Evolutionary conservation across 2,797 vertebrate genomes (phyloP).

Genomic region (Scolopax rusticola): DNA sequence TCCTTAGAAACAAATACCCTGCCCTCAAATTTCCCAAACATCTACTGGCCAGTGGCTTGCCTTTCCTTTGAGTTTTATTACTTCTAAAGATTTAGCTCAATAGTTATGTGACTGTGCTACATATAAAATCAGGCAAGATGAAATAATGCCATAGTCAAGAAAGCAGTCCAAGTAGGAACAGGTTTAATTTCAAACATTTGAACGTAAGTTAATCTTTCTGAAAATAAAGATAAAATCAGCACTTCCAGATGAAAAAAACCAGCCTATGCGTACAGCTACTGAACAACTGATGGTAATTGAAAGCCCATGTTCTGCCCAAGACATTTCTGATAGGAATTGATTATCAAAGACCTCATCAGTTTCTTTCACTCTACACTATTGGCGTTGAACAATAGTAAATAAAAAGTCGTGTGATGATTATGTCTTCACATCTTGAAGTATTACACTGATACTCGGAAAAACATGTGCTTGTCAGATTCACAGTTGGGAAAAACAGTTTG

Average conservation of each 20-base stretch:
- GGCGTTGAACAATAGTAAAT: conserved; percentile 62
- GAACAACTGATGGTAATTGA: conserved; percentile 69
- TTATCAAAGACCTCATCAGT: conserved; percentile 69
- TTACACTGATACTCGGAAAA: conserved; percentile 15
- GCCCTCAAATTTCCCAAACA: not conserved
- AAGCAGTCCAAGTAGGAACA: not conserved
- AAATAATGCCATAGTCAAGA: conserved; percentile 5
- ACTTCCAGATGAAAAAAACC: conserved; percentile 37
- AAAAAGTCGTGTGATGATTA: conserved; percentile 51
- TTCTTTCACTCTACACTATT: conserved; percentile 56
- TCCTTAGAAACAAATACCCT: not conserved
- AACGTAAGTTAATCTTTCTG: conserved; percentile 5
- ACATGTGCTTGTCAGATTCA: conserved; percentile 27
- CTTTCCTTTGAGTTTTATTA: not conserved
- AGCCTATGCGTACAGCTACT: not conserved
- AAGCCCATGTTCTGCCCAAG: conserved; percentile 48
- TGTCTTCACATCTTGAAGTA: conserved; percentile 26
- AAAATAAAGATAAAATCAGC: conserved; percentile 69
- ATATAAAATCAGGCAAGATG: not conserved
- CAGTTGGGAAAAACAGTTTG: not conserved
- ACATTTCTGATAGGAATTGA: conserved; percentile 67
- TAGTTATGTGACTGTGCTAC: not conserved
- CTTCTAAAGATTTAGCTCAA: not conserved
- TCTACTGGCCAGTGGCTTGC: not conserved
- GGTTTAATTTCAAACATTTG: conserved; percentile 12